Base-by-base conservation (phyloP, 2,888 invertebrate genomes). In the Erannis defoliaria region DNA sequence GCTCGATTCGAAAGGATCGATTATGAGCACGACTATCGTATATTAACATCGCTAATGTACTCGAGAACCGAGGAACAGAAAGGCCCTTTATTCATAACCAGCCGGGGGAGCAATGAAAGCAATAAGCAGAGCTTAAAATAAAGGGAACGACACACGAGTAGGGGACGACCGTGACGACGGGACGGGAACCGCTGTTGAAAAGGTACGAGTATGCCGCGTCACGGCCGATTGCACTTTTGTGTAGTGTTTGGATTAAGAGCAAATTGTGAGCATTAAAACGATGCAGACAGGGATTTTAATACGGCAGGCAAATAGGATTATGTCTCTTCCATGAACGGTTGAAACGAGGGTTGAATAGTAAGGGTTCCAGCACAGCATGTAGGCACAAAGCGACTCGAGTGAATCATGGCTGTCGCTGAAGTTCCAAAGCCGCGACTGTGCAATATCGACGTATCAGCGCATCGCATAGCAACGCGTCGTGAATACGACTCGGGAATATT, bases 1-100 rank as follows among this genome's bases (percentile, higher is more conserved):
- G 80, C 80, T 81, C 74, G 79, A 80, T 76, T 74, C 74, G 76
- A 75, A 76, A 74, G 79, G 76, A 85, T 86, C 88, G 85, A 86
- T 88, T 85, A 85, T 82, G 80, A 77, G 77, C 81, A 76, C 78
- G 82, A 80, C 80, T 84, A 88, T 86, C 84, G 83, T 77, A 77
- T 87, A 89, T 88, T 89, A 88, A 84, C 85, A 84, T 88, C 85
- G 80, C 77, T 89, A 89, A 89, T 89, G 86, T 86, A 78, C 85
- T 82, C 66, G 74, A 82, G 81, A 81, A 67, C 77, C 75, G 78
- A 59, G 65, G 72, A 78, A 82, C 84, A 85, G 82, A 82, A 75
- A 75, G 70, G 55, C 75, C 80, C 81, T 84, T 85, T 83, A 85
- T 86, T 82, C 82, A 80, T 74, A 75, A 77, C 74, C 76, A 72